phyloP scores from a whole-genome alignment of 1,140 invertebrate genomes.

The Leptopilina clavipes region DNA sequence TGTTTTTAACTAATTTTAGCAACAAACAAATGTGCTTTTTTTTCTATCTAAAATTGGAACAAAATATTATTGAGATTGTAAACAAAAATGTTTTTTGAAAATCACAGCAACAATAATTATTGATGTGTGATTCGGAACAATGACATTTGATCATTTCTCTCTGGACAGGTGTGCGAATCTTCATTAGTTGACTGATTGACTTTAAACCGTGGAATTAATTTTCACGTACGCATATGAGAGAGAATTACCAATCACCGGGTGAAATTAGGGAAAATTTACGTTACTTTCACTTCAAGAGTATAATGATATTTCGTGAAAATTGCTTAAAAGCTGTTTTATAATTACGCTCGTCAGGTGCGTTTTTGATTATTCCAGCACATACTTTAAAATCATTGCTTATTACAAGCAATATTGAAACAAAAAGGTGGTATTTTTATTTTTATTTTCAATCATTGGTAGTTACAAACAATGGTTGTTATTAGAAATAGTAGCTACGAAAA shows the following conservation, averaged over 20 bases:
- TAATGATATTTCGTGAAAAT: not conserved
- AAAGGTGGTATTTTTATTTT: no score
- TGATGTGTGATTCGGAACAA: not conserved
- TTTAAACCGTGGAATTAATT: constrained; percentile 9
- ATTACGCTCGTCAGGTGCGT: not conserved
- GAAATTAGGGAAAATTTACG: not conserved
- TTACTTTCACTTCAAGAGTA: not conserved
- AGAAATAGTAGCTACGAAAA: no score
- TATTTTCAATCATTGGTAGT: no score
- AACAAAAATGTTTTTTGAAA: not conserved
- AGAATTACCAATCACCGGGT: not conserved
- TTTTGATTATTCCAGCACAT: no score
- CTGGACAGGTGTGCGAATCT: not conserved
- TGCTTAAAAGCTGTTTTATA: constrained; percentile 6
- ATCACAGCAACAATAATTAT: not conserved
- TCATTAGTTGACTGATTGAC: constrained; percentile 3
- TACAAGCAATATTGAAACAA: no score
- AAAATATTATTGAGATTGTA: no score
- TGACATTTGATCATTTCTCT: not conserved
- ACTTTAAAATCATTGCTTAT: no score
- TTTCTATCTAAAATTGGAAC: no score
- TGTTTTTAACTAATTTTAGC: no score
- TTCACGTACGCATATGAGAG: not conserved
- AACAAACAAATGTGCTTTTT: no score
- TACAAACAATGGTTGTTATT: no score